phyloP scores from a whole-genome alignment of 2,888 invertebrate species.

The Microplitis deprimator region DNA sequence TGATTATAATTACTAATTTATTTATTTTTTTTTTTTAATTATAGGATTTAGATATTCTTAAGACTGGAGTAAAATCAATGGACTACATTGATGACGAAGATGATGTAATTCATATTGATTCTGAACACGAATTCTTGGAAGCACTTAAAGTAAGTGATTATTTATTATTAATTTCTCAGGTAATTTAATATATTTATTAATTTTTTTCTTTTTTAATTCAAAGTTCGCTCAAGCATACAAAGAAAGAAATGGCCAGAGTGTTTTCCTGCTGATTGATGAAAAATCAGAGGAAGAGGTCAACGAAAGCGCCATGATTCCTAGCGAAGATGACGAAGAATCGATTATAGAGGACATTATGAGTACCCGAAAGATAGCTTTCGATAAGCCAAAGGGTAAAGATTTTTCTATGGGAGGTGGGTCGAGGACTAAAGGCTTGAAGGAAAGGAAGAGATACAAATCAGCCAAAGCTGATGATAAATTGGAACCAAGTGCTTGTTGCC shows the following conservation, averaged over 20 bases:
- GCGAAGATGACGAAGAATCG: neutral
- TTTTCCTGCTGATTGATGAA: neutral
- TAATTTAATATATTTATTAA: neutral
- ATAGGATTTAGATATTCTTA: neutral
- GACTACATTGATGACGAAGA: constrained; percentile 69
- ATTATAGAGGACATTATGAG: neutral
- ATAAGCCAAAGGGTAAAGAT: neutral
- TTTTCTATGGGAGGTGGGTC: neutral
- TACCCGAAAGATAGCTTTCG: neutral
- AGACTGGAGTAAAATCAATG: neutral
- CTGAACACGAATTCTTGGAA: constrained; percentile 70
- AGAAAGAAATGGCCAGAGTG: neutral
- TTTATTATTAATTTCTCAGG: neutral
- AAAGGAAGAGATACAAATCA: neutral
- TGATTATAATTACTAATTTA: neutral
- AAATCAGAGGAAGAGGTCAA: neutral
- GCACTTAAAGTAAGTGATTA: constrained; percentile 62
- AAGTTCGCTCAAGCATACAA: neutral
- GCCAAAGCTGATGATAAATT: neutral
- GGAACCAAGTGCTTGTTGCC: neutral
- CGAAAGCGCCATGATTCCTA: neutral
- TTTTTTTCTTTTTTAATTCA: neutral
- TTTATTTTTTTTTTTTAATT: neutral
- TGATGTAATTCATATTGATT: constrained; percentile 70
- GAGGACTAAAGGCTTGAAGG: neutral